These are phyloP conservation scores for Spodoptera picta DNA, from an alignment of 2,888 invertebrate genomes.

Conservation along the genomic window DNA sequence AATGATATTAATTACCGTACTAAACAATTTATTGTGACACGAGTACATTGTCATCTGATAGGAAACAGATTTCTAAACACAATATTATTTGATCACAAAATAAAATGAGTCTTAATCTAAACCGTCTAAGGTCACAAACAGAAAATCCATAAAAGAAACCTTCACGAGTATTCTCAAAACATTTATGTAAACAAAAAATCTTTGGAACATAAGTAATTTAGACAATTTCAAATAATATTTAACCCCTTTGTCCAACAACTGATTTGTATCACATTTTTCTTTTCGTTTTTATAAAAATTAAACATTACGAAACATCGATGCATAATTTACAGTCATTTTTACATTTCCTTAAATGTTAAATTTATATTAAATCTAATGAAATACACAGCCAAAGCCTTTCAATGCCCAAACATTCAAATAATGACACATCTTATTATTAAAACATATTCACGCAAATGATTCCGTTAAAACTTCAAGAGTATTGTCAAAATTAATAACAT, in stretches of 20 bases:
- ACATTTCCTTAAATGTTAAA: conserved; percentile 16
- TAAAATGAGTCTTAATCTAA: not conserved
- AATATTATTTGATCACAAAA: not conserved
- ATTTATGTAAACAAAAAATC: too few species aligned
- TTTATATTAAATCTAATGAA: conserved; percentile 18
- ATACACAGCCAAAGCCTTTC: conserved; percentile 55
- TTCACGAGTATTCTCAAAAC: too few species aligned
- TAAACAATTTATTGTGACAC: conserved; percentile 39
- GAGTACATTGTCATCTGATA: conserved; percentile 20
- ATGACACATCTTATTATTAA: conserved; percentile 12
- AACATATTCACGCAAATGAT: conserved; percentile 25
- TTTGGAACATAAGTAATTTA: too few species aligned
- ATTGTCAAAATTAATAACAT: conserved; percentile 22
- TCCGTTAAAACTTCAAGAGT: conserved; percentile 14
- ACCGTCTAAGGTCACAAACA: too few species aligned
- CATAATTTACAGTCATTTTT: conserved; percentile 5
- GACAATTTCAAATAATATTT: not conserved
- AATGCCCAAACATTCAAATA: conserved; percentile 23
- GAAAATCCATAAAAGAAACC: too few species aligned
- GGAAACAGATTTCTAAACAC: conserved; percentile 10
- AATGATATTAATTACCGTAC: conserved; percentile 35
- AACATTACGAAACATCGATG: conserved; percentile 9
- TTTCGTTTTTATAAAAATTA: conserved; percentile 12
- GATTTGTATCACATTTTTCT: conserved; percentile 29
- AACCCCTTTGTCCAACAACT: conserved; percentile 20